Evolutionary conservation across 2,797 vertebrate species (phyloP).

Genomic region (Anguilla obscura): DNA sequence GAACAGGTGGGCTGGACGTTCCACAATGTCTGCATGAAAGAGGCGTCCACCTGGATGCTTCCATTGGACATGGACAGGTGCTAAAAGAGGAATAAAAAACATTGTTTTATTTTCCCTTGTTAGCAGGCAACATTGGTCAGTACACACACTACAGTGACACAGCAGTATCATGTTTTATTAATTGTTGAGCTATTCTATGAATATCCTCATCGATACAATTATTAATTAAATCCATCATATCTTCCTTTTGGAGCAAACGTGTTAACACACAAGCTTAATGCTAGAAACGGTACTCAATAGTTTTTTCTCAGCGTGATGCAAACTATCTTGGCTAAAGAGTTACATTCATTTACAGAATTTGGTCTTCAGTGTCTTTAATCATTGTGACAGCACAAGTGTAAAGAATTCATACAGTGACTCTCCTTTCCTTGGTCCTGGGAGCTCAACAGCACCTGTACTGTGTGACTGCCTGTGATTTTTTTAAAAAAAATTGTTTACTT

Average conservation of each 20-base stretch:
- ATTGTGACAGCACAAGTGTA: too few species aligned
- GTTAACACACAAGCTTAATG: background rate
- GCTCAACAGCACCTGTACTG: too few species aligned
- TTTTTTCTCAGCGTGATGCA: too few species aligned
- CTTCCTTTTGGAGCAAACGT: background rate
- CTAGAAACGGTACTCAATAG: background rate
- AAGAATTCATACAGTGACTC: too few species aligned
- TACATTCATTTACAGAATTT: too few species aligned
- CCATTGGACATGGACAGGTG: slow-evolving; percentile 94
- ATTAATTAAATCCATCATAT: background rate
- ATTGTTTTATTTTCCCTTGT: background rate
- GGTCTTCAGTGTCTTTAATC: too few species aligned
- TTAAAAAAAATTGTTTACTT: too few species aligned
- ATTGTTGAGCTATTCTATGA: background rate
- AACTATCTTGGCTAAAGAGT: too few species aligned
- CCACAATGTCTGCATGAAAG: slow-evolving; percentile 99
- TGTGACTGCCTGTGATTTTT: too few species aligned
- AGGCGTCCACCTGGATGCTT: slow-evolving; percentile 94
- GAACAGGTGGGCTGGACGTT: slow-evolving; percentile 97
- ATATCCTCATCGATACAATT: background rate
- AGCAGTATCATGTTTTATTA: background rate
- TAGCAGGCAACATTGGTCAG: slow-evolving; percentile 10
- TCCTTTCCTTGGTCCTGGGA: too few species aligned
- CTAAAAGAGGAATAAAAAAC: slow-evolving; percentile 63
- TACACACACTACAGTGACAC: background rate